Base-by-base conservation (phyloP, 2,888 invertebrate species). In the Augiades crinisus region DNA sequence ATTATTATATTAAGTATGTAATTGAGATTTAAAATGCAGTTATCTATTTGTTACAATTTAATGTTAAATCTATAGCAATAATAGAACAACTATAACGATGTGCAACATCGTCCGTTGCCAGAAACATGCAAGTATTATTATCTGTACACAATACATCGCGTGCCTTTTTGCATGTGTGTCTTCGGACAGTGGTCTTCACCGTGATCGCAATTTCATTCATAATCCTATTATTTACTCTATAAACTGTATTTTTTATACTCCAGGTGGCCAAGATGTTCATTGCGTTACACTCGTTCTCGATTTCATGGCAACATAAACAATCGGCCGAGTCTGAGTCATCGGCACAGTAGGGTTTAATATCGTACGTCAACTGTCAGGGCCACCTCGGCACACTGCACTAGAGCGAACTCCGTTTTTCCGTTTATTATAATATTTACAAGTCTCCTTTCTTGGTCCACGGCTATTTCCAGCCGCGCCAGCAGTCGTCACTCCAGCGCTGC, bases 391-490 rank as follows among this genome's bases (percentile, higher is more conserved):
- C 90, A 90, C 90, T 89, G 90, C 90, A 90, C 90, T 75, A 89
- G 80, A 73, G 70, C 69, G 68, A 70, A 73, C 69, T 72, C 72
- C 58, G 64, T 61, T 87, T 86, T 83, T 80, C 84, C 79, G 88
- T 85, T 88, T 87, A 87, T 87, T 87, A 88, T 85, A 90, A 87
- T 88, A 88, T 89, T 85, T 84, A 86, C 81, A 78, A 84, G 78
- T 87, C 90, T 87, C 91, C 91, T 91, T 92, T 91, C 91, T 91
- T 91, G 91, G 91, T 76, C 86, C 81, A 88, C 76, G 78, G 79
- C 91, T 90, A 90, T 90, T 91, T 91, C 91, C 91, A 91, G 90
- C 78, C 30, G 72, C 66, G 70, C 63, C 65, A 61, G 67, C 69
- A 68, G 75, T 67, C 74, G 74, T 68, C 74, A 61, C 81, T 83